Base-by-base conservation (phyloP, 2,113 vertebrate species). In the Oxygymnocypris stewartii region DNA sequence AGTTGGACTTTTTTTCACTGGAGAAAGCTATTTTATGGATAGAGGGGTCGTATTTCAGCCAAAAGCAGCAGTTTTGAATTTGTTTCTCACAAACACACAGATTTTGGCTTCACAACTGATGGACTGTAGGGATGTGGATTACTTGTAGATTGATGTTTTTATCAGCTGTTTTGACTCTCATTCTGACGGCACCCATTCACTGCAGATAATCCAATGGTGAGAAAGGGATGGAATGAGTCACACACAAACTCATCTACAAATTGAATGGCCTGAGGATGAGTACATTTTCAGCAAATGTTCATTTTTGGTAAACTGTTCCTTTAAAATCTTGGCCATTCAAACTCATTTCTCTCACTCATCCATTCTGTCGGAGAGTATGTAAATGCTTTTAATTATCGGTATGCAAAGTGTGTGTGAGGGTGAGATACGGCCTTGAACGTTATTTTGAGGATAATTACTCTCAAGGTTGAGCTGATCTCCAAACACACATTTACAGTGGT, bases 331-430 rank as follows among this genome's bases (percentile, higher is more conserved):
- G 51, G 51, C 51, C 51, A 54, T 59, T 80, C 35, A n/a, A 61
- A 54, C 47, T 31, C n/a, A 14, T 77, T 61, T 47, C 44, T 35
- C 18, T 71, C 28, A 61, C 57, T 61, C 57, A 23, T 61, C 54
- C 31, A 14, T 82, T 69, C 28, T 51, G n/a, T 31, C 31, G 20
- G 79, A 16, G 47, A 31, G n/a, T 87, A 84, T 85, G 77, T 57
- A 80, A 73, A 84, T 87, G 82, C 54, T 40, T 44, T 54, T 84
- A 79, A 65, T 87, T 86, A 84, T 23, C 54, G n/a, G 73, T n/a
- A 67, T 51, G 83, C 40, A 40, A 63, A 61, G 6, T 42, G 49
- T 54, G 71, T 18, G 67, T 69, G 73, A 71, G 20, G 85, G 31
- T 79, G 86, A 76, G 61, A 71, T 67, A 82, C 10, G 61, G 79